phyloP scores from a whole-genome alignment of 1,140 invertebrate species.

The Cephus cinctus region DNA sequence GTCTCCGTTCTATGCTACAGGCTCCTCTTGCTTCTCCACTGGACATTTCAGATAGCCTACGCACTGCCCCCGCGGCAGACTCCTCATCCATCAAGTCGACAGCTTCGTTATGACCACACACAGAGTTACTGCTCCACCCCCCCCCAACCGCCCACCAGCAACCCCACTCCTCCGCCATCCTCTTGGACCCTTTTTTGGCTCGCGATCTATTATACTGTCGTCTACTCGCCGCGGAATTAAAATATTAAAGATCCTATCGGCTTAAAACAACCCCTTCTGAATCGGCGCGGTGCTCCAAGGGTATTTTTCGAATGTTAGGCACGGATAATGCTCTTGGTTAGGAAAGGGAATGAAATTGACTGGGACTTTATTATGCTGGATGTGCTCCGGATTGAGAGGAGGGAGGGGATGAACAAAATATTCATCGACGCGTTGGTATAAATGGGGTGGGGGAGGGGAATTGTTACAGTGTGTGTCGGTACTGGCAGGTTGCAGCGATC shows the following conservation, averaged over 20 bases:
- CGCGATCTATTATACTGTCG: slow-evolving; percentile 27
- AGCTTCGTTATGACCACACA: slow-evolving; percentile 51
- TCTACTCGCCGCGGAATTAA: slow-evolving; percentile 26
- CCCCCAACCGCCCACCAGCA: too few relatives aligned
- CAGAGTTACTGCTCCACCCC: slow-evolving; percentile 21
- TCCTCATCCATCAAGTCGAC: slow-evolving; percentile 51
- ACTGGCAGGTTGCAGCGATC: too few relatives aligned
- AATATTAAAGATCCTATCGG: slow-evolving; percentile 30
- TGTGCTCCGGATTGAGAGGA: too few relatives aligned
- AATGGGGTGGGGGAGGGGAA: too few relatives aligned
- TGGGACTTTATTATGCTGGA: neutral
- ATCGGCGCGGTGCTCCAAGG: too few relatives aligned
- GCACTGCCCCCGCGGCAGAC: slow-evolving; percentile 28
- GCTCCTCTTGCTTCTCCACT: slow-evolving; percentile 14
- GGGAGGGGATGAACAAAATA: too few relatives aligned
- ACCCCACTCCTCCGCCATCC: too few relatives aligned
- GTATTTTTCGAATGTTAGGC: too few relatives aligned
- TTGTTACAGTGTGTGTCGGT: too few relatives aligned
- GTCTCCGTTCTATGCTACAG: slow-evolving; percentile 8
- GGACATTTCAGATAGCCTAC: slow-evolving; percentile 28
- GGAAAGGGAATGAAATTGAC: neutral
- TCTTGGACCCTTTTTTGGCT: slow-evolving; percentile 26
- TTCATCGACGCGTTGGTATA: too few relatives aligned
- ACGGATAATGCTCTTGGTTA: neutral
- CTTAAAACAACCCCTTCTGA: too few relatives aligned